These are phyloP conservation scores for Pristis pectinata DNA, from an alignment of 2,797 vertebrate species.

Conservation along the genomic window DNA sequence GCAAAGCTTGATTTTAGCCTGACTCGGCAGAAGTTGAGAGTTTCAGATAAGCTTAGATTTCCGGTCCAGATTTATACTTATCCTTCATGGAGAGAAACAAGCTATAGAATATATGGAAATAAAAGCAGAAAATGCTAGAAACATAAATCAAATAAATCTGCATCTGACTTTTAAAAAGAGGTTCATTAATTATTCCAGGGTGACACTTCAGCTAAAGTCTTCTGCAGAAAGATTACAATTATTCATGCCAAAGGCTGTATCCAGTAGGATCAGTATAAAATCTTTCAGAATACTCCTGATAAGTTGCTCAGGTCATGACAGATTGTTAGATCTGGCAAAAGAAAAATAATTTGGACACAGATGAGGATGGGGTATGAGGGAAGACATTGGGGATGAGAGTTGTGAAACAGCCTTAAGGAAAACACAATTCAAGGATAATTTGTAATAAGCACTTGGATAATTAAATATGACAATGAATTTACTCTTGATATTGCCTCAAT, in stretches of 20 bases:
- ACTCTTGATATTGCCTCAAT: no score
- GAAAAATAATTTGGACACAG: not conserved
- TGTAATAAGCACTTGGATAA: not conserved
- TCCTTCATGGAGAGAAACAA: not conserved
- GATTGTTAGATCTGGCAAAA: not conserved
- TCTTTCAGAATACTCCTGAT: not conserved
- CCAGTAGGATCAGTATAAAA: not conserved
- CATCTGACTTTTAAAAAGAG: not conserved
- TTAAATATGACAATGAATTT: not conserved
- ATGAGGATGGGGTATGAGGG: not conserved
- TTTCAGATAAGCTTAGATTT: constrained; percentile 27
- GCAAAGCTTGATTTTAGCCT: not conserved
- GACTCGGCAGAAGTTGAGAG: not conserved
- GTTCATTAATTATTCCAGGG: not conserved
- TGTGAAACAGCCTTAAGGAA: not conserved
- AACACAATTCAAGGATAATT: not conserved
- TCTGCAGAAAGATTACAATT: not conserved
- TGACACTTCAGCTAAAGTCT: not conserved
- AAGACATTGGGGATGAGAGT: not conserved
- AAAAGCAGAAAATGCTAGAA: not conserved
- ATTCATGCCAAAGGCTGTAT: no score
- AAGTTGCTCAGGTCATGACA: not conserved
- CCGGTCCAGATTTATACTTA: not conserved
- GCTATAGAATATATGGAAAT: not conserved
- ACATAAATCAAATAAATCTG: not conserved